phyloP scores from a whole-genome alignment of 2,113 vertebrate genomes.

The Talpa occidentalis region DNA sequence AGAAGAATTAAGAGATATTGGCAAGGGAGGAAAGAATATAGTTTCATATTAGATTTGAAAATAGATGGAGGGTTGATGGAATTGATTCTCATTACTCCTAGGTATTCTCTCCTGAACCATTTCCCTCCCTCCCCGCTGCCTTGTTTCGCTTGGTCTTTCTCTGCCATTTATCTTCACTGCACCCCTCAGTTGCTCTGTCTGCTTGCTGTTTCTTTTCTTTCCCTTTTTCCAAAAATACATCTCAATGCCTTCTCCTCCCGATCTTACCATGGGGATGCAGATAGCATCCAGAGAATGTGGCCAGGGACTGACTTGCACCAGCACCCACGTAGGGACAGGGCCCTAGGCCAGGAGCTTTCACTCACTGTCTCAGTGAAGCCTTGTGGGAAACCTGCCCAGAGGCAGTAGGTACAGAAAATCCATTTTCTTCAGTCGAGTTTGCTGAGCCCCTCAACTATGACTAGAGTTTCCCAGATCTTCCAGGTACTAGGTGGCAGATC shows the following conservation, averaged over 20 bases:
- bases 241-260: accelerated
- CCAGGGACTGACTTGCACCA: neutral
- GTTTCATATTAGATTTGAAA: slow-evolving; percentile 75
- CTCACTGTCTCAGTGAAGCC: neutral
- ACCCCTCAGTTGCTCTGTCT: neutral
- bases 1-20: slow-evolving; percentile 81
- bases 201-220: neutral
- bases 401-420: neutral
- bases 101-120: slow-evolving; percentile 61
- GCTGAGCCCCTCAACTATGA: neutral
- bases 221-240: neutral
- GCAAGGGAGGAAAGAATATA: slow-evolving; percentile 57
- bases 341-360: neutral
- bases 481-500: neutral
- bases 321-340: accelerated
- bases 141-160: neutral
- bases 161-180: neutral
- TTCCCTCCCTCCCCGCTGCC: neutral
- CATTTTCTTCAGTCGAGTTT: neutral
- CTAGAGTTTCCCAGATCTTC: neutral
- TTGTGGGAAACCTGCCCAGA: neutral
- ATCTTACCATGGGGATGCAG: neutral
- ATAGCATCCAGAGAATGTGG: accelerated
- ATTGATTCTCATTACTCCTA: slow-evolving; percentile 72
- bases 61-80: slow-evolving; percentile 57